Evolutionary conservation across 2,888 invertebrate genomes (phyloP), one percentile per base, ranked within the genome.

Genomic region (Philereme vetulata): DNA sequence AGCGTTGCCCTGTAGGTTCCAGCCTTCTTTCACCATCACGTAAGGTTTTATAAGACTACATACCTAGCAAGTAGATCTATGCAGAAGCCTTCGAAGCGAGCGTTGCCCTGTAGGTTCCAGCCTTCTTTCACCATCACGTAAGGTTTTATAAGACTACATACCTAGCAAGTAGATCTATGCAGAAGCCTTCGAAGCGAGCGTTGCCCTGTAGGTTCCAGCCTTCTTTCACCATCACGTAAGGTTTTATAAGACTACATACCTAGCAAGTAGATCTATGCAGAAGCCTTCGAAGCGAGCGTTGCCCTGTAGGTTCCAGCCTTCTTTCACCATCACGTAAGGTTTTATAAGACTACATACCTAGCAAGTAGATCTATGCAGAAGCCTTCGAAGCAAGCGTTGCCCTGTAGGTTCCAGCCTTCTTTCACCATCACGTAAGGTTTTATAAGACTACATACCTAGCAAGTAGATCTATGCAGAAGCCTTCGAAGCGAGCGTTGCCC

Each of bases 391-490:
- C 96, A 93, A 1, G 96, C 96, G 83, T 97, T 97, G 4, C 97
- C 97, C 46, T 97, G 97, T 5, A 97, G 91, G 84, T 97, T 97
- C 85, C 94, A 95, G 61, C 96, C 96, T 64, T 95, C 95, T 74
- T 96, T 96, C 51, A 97, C 95, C 97, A 97, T 97, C 4, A 98
- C 97, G 86, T 98, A 98, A 0, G 98, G 98, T 68, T 95, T 95
- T 78, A n/a, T 21, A 21, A 21, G 21, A 21, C 21, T 21, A 21
- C 2, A 21, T 21, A 21, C 21, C 21, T 21, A 21, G 96, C 96
- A 42, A 98, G 93, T 57, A 98, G 90, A 85, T 98, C 98, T 72
- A 98, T 97, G 86, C 98, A 98, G 92, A 98, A 98, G 0, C 98
- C 98, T 75, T 98, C 97, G 82, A 96, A 97, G 32, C 96, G 93